Evolutionary conservation across 2,113 vertebrate species (phyloP).

Genomic region (Fulmarus glacialis): DNA sequence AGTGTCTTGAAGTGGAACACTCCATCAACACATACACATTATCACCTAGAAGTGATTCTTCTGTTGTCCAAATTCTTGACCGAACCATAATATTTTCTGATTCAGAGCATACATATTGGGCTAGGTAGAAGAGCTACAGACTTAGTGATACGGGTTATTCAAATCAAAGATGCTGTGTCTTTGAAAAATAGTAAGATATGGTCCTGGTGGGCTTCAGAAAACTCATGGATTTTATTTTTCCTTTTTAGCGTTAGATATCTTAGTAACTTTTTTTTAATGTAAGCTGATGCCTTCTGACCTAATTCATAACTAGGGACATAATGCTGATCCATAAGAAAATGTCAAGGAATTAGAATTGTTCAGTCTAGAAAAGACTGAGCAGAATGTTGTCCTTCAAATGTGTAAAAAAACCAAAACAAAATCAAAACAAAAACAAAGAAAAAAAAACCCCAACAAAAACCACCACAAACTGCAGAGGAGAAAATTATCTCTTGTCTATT

Average conservation of each 20-base stretch:
- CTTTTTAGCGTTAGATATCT: neutral
- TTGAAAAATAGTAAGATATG: neutral
- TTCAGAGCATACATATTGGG: neutral
- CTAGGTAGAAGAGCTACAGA: neutral
- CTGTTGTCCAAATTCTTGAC: neutral
- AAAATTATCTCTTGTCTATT: neutral
- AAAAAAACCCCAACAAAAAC: fast-evolving
- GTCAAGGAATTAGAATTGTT: neutral
- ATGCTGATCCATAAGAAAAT: neutral
- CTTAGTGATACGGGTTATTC: neutral
- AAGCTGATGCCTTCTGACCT: neutral
- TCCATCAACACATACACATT: neutral
- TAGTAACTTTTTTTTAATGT: no score
- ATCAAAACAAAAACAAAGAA: neutral
- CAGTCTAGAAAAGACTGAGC: neutral
- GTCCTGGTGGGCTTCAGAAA: neutral
- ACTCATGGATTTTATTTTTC: neutral
- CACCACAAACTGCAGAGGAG: neutral
- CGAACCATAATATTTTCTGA: neutral
- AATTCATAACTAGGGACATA: neutral
- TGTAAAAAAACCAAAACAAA: neutral
- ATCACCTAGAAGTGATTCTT: neutral
- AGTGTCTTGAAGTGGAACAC: neutral
- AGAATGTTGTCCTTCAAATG: neutral
- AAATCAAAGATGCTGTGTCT: neutral